Conservation (phyloP, 1,140 invertebrate genomes). For the Danaus melanippus region DNA sequence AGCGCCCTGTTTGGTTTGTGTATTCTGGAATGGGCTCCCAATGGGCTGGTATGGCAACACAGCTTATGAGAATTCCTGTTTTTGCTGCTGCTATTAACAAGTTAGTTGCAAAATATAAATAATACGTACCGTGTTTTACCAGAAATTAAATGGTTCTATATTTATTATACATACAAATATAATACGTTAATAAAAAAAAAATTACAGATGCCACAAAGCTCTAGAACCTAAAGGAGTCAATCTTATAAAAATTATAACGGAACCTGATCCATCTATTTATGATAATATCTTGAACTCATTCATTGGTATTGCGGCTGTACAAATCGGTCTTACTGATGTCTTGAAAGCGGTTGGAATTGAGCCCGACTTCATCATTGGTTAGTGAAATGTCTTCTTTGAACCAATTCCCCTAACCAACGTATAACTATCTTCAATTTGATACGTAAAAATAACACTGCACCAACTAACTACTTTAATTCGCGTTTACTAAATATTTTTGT, state of each 20-base stretch:
- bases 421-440: too few species aligned
- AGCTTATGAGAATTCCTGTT: conserved; percentile 76
- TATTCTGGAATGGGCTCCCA: conserved; percentile 95
- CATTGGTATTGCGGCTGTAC: conserved; percentile 91
- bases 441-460: background rate
- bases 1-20: conserved; percentile 86
- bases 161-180: conserved; percentile 3
- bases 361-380: conserved; percentile 87
- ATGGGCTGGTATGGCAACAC: conserved; percentile 87
- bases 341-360: conserved; percentile 80
- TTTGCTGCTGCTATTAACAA: conserved; percentile 82
- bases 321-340: conserved; percentile 88
- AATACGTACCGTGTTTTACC: background rate
- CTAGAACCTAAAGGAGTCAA: conserved; percentile 84
- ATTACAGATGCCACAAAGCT: conserved; percentile 76
- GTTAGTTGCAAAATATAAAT: conserved; percentile 35
- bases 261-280: conserved; percentile 80
- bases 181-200: conserved; percentile 7
- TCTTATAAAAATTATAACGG: conserved; percentile 85
- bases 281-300: conserved; percentile 91
- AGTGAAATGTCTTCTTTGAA: conserved; percentile 10
- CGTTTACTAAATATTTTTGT: conserved; percentile 3
- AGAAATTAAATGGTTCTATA: background rate
- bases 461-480: background rate
- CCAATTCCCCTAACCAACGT: too few species aligned